phyloP scores from a whole-genome alignment of 2,797 vertebrate genomes.

The Pipistrellus nathusii region DNA sequence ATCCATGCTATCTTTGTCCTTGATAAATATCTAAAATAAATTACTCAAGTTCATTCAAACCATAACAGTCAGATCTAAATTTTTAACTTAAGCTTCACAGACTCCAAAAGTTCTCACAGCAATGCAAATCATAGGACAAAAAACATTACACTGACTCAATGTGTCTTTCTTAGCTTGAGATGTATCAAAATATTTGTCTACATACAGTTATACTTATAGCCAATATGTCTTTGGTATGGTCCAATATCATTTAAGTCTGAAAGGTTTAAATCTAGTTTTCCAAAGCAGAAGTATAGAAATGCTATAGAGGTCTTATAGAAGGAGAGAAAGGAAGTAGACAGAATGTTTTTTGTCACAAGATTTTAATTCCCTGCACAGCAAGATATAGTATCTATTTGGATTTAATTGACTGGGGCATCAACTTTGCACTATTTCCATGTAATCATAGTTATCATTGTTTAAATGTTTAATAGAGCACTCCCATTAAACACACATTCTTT shows the following conservation, averaged over 20 bases:
- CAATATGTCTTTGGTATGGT: neutral
- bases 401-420: neutral
- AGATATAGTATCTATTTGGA: conserved; percentile 2
- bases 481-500: conserved; percentile 51
- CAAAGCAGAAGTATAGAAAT: neutral
- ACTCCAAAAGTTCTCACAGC: neutral
- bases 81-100: neutral
- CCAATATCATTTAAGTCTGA: neutral
- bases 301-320: neutral
- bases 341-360: neutral
- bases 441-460: conserved; percentile 51
- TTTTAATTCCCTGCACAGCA: neutral
- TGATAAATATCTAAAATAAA: neutral
- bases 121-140: neutral
- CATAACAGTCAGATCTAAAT: neutral
- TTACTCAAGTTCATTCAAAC: neutral
- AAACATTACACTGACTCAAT: neutral
- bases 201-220: neutral
- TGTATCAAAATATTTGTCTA: neutral
- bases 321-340: neutral
- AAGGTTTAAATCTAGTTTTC: conserved; percentile 39
- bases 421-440: neutral
- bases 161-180: neutral
- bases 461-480: conserved; percentile 32
- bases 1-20: neutral